Conservation (phyloP, 2,113 vertebrate genomes). For the Plecturocebus donacophilus region DNA sequence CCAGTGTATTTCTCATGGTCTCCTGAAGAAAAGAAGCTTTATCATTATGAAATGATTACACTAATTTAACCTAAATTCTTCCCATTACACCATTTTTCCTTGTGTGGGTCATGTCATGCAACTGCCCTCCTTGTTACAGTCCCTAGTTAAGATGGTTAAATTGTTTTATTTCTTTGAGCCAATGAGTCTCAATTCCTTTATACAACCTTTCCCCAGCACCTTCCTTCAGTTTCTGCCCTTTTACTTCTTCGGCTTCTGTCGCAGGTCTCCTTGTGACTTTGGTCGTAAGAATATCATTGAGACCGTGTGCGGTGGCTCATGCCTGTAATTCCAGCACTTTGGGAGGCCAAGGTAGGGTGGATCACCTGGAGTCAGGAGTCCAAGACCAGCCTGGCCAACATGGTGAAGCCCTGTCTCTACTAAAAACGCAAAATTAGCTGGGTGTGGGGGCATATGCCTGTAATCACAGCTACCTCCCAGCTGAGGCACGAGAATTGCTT, state of each 20-base stretch:
- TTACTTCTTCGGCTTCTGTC: neutral
- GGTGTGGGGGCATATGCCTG: too few species aligned
- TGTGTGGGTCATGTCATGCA: neutral
- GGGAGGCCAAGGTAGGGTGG: too few species aligned
- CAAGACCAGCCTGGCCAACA: too few species aligned
- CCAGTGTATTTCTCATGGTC: neutral
- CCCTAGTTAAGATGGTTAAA: neutral
- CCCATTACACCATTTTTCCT: neutral
- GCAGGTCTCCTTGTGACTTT: neutral
- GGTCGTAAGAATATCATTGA: neutral
- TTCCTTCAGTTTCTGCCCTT: neutral
- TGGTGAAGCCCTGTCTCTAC: too few species aligned
- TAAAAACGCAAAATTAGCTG: too few species aligned
- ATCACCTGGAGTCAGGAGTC: too few species aligned
- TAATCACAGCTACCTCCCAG: too few species aligned
- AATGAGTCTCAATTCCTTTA: neutral
- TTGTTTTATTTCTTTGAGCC: neutral
- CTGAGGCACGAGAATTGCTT: too few species aligned
- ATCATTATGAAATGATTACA: neutral
- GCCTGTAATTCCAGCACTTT: too few species aligned
- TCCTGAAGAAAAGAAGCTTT: neutral
- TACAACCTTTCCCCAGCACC: neutral
- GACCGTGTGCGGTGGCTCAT: too few species aligned
- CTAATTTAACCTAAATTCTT: neutral
- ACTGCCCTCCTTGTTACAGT: neutral